Conservation (phyloP, 1,140 invertebrate species). For the Kradibia gibbosae region DNA sequence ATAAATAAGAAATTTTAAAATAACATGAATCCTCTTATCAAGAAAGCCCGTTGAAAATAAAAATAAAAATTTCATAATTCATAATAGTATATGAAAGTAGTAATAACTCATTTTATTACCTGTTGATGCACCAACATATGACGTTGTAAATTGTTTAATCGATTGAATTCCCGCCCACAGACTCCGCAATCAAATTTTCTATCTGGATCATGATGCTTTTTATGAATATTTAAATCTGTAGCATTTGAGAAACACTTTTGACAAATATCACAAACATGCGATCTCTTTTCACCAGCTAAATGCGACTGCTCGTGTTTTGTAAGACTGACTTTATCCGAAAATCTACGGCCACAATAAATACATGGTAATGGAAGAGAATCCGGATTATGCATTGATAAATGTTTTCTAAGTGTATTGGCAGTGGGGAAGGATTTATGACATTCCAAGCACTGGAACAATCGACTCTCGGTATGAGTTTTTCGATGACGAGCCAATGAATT, state of each 20-base stretch:
- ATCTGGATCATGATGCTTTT: conserved; percentile 71
- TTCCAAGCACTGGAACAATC: conserved; percentile 69
- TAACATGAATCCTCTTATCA: too few species aligned
- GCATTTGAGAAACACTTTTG: conserved; percentile 65
- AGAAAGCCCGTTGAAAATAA: too few species aligned
- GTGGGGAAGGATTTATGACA: conserved; percentile 70
- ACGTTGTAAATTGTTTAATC: conserved; percentile 72
- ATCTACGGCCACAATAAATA: conserved; percentile 70
- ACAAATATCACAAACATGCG: conserved; percentile 68
- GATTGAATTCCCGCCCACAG: conserved; percentile 72
- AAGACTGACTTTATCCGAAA: conserved; percentile 67
- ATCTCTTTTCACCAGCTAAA: conserved; percentile 65
- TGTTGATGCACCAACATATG: conserved; percentile 73
- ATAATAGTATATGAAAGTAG: too few species aligned
- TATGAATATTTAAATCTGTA: conserved; percentile 66
- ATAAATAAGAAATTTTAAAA: too few species aligned
- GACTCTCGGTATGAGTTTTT: conserved; percentile 66
- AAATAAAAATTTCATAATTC: too few species aligned
- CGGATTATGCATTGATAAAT: conserved; percentile 67
- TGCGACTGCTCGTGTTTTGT: conserved; percentile 69
- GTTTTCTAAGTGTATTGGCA: conserved; percentile 65
- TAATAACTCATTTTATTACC: conserved; percentile 58
- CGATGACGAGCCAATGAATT: conserved; percentile 69
- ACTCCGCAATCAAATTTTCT: conserved; percentile 72
- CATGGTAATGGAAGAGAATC: conserved; percentile 68